Base-by-base conservation (phyloP, 35 echinoderm and acorn worm species). In the Stichopus chloronotus region DNA sequence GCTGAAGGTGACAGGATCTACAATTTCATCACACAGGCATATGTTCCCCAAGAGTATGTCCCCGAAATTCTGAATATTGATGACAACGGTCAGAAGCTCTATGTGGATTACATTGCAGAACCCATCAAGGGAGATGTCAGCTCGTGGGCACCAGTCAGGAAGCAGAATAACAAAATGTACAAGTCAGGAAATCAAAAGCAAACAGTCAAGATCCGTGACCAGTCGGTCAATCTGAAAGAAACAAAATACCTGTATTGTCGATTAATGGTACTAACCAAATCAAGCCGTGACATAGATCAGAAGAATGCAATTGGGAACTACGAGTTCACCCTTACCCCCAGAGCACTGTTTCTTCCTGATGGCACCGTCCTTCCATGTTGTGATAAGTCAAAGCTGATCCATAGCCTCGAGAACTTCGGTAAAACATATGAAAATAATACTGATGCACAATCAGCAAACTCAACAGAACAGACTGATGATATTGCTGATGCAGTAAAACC, bases 291-390 rank as follows among this genome's bases (percentile, higher is more conserved):
- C 24, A 76, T 94, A 21, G 59, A 92, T 23, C 88, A 92, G 77
- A 94, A 92, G 53, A 5, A 87, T 55, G 94, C 90, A 4, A 84
- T 92, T 77, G 77, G 90, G 52, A 92, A 95, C 81, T 92, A 92
- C 76, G 90, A 95, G 79, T 87, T 95, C 52, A 95, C 72, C 6
- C 68, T 92, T 12, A 92, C 90, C 6, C 90, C 94, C 54, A 92
- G 80, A 52, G 90, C 89, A 92, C 71, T 95, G 22, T 95, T 95
- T 92, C 79, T 90, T 8, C 90, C 94, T 57, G 52, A 95, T 92
- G 90, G 94, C 7, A 76, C 17, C 71, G 17, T 92, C 9, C 79
- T 92, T 23, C n/a, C n/a, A n/a, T n/a, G n/a, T n/a, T n/a, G n/a
- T n/a, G n/a, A n/a, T n/a, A n/a, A n/a, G n/a, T n/a, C n/a, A n/a